These are phyloP conservation scores for Siniperca obscura DNA, from an alignment of 2,797 vertebrate genomes.

Conservation along the genomic window DNA sequence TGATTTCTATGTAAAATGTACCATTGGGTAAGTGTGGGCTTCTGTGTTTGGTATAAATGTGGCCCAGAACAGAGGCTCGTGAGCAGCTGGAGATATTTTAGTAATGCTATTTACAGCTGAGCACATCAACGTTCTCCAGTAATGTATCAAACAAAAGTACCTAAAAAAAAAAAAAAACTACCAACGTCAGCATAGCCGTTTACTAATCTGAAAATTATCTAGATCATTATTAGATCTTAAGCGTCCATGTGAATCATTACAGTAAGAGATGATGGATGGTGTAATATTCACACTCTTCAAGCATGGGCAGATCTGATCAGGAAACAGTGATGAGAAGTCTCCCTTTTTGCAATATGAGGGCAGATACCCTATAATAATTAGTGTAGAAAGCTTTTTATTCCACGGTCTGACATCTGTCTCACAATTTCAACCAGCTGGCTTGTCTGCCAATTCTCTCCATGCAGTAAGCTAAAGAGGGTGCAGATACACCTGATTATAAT, in stretches of 20 bases:
- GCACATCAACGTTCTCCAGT: background rate
- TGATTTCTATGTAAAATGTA: background rate
- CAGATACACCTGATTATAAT: background rate
- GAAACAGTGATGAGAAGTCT: background rate
- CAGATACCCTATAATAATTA: no score
- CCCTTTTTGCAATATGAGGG: background rate
- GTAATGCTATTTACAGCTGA: slow-evolving; percentile 35
- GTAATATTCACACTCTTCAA: slow-evolving; percentile 5
- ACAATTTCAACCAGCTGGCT: background rate
- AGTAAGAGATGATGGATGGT: background rate
- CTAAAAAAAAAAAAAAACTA: background rate
- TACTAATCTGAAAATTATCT: slow-evolving; percentile 3
- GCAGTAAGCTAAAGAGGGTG: background rate
- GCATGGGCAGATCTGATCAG: background rate
- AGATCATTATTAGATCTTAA: background rate
- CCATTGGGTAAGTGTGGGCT: background rate
- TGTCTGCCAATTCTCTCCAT: no score
- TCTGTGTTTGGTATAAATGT: slow-evolving; percentile 23
- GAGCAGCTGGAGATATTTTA: slow-evolving; percentile 47
- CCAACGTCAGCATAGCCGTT: background rate
- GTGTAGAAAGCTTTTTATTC: background rate
- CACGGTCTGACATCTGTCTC: background rate
- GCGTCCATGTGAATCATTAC: background rate
- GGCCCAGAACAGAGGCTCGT: slow-evolving; percentile 42
- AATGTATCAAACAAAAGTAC: slow-evolving; percentile 1